These are phyloP conservation scores for Exaiptasia diaphana DNA, from an alignment of 64 coral and sea anemone genomes.

Conservation along the genomic window DNA sequence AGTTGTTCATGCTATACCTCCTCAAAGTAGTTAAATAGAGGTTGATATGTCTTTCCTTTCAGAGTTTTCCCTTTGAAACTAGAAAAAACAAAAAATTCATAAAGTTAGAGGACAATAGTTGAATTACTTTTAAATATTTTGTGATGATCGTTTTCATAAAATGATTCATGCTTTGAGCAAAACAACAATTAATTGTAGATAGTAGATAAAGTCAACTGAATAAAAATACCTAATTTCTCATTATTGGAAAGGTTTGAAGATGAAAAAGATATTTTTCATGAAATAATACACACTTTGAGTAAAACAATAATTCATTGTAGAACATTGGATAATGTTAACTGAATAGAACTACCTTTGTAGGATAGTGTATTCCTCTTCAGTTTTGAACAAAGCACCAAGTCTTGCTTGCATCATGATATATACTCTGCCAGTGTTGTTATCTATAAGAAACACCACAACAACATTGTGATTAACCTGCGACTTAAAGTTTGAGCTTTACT, in stretches of 20 bases:
- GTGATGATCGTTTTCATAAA: no score
- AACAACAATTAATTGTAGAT: no score
- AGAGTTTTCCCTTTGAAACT: slow-evolving; percentile 83
- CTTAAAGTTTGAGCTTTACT: no score
- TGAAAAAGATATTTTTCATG: no score
- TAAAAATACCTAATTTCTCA: no score
- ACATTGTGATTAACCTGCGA: not conserved
- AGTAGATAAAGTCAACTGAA: no score
- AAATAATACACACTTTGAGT: no score
- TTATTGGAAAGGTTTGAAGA: no score
- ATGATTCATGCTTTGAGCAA: no score
- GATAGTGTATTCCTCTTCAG: slow-evolving; percentile 83
- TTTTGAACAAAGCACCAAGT: slow-evolving; percentile 82
- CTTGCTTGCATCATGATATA: slow-evolving; percentile 96
- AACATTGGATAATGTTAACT: no score
- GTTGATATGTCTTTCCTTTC: slow-evolving; percentile 90
- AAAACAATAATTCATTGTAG: not conserved
- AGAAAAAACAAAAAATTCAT: not conserved
- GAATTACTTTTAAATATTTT: no score
- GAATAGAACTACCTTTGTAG: slow-evolving; percentile 89
- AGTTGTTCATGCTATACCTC: slow-evolving; percentile 41
- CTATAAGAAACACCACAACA: slow-evolving; percentile 33
- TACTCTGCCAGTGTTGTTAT: slow-evolving; percentile 68
- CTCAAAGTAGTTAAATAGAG: slow-evolving; percentile 85
- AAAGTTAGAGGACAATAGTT: not conserved